Evolutionary conservation across 2,113 vertebrate genomes (phyloP).

Genomic region (Oreochromis niloticus): DNA sequence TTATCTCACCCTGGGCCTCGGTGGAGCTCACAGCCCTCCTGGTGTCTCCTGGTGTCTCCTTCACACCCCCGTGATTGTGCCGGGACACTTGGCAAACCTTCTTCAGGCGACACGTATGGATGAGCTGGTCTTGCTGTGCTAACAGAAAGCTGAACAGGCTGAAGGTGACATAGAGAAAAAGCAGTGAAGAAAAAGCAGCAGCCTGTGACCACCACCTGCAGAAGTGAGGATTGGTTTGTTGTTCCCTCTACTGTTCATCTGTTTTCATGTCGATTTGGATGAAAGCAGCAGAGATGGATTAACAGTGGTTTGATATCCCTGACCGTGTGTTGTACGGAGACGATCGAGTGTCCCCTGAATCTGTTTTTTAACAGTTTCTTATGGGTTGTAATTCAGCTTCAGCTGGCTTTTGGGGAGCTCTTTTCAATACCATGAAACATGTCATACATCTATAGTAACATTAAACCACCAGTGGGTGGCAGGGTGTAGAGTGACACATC

Average conservation of each 20-base stretch:
- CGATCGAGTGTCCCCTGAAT: neutral
- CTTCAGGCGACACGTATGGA: neutral
- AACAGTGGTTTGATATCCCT: neutral
- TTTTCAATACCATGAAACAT: neutral
- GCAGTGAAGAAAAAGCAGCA: neutral
- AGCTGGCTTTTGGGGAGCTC: neutral
- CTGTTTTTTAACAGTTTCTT: neutral
- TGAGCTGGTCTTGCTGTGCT: neutral
- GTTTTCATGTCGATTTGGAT: neutral
- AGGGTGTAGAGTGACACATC: neutral
- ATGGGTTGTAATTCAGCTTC: neutral
- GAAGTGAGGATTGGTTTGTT: neutral
- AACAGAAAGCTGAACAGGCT: neutral
- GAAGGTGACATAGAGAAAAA: neutral
- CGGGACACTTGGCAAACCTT: neutral
- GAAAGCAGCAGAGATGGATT: neutral
- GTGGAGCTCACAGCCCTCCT: neutral
- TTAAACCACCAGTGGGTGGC: neutral
- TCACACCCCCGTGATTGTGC: neutral
- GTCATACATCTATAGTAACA: neutral
- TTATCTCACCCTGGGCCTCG: neutral
- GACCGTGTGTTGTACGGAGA: neutral
- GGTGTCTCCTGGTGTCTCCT: neutral
- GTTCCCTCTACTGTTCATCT: neutral
- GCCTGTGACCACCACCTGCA: neutral